Conservation (phyloP, 2,797 vertebrate species). For the Tachyglossus aculeatus region DNA sequence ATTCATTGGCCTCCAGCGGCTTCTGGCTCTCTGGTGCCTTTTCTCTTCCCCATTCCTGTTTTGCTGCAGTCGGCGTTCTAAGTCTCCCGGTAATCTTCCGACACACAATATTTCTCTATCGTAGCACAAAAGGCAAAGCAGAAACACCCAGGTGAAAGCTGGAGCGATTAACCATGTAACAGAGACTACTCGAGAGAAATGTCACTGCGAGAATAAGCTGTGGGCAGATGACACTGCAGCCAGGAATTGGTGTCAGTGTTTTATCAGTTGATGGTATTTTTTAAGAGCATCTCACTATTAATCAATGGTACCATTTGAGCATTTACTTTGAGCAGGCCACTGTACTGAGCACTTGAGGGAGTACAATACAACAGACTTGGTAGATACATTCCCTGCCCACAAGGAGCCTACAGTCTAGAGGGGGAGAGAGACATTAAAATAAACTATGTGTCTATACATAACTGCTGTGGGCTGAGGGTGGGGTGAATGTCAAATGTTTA, state of each 20-base stretch:
- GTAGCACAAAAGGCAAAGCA: slow-evolving; percentile 22
- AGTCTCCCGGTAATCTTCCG: slow-evolving; percentile 33
- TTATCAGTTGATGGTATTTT: too few species aligned
- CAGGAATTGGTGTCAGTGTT: not conserved
- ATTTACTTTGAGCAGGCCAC: too few species aligned
- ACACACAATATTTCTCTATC: slow-evolving; percentile 18
- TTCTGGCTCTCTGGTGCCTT: slow-evolving; percentile 20
- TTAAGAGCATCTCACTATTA: too few species aligned
- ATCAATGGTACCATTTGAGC: too few species aligned
- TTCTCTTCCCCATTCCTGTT: slow-evolving; percentile 42
- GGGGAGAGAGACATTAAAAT: too few species aligned
- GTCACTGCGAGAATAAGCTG: not conserved
- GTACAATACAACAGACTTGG: too few species aligned
- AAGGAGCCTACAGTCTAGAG: too few species aligned
- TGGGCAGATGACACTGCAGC: not conserved
- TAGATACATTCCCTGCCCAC: too few species aligned
- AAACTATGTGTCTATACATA: too few species aligned
- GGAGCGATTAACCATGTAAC: slow-evolving; percentile 1
- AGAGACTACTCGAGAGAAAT: not conserved
- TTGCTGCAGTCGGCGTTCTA: slow-evolving; percentile 41
- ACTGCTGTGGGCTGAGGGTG: too few species aligned
- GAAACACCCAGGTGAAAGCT: not conserved
- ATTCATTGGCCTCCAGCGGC: slow-evolving; percentile 57
- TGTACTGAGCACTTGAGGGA: too few species aligned
- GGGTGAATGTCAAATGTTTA: too few species aligned